Conservation (phyloP, 1,140 invertebrate genomes). For the Hypothenemus hampei region DNA sequence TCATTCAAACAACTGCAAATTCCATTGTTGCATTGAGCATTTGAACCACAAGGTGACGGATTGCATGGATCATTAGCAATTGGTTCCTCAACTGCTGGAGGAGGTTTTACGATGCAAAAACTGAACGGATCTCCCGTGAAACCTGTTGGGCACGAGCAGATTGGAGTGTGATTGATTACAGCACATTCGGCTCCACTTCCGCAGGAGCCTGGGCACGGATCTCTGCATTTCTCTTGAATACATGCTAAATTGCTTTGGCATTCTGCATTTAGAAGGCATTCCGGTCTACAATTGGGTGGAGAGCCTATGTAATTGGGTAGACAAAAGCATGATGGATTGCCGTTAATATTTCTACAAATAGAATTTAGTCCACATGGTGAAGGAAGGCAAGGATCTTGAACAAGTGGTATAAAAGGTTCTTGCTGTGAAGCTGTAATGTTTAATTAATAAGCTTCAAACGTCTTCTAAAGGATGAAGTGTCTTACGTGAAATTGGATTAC, state of each 20-base stretch:
- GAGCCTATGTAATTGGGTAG: conserved; percentile 58
- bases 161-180: conserved; percentile 59
- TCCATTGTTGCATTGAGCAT: conserved; percentile 46
- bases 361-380: conserved; percentile 67
- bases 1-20: conserved; percentile 49
- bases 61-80: conserved; percentile 44
- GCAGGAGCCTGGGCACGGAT: conserved; percentile 66
- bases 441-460: neutral
- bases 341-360: conserved; percentile 57
- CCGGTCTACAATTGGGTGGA: conserved; percentile 65
- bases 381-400: conserved; percentile 56
- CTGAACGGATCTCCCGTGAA: conserved; percentile 67
- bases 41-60: conserved; percentile 49
- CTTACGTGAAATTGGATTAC: conserved; percentile 39
- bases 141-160: conserved; percentile 59
- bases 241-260: conserved; percentile 57
- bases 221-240: conserved; percentile 58
- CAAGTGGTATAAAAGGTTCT: conserved; percentile 24
- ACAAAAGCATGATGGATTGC: conserved; percentile 60
- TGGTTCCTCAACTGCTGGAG: conserved; percentile 29
- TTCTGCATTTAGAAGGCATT: conserved; percentile 62
- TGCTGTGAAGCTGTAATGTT: conserved; percentile 34
- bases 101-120: conserved; percentile 50
- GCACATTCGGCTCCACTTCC: conserved; percentile 57
- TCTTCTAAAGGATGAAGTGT: neutral